Evolutionary conservation across 2,888 invertebrate species (phyloP).

Genomic region (Clivina fossor): DNA sequence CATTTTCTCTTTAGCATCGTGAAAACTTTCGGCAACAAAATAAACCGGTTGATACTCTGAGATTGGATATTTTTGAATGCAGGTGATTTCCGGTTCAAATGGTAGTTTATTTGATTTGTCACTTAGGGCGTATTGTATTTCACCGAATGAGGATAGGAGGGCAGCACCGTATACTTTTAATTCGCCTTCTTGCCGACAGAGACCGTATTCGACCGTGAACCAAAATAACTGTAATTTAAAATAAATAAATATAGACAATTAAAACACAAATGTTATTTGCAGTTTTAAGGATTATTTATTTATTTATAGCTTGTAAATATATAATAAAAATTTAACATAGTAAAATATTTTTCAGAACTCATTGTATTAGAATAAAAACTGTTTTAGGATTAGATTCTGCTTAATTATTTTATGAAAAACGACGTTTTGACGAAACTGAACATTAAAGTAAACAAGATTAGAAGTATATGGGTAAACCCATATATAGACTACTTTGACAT

Average conservation of each 20-base stretch:
- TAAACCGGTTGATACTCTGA: conserved; percentile 97
- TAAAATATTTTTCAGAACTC: no score
- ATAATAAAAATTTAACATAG: no score
- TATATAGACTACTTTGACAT: no score
- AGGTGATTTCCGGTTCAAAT: conserved; percentile 89
- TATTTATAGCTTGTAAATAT: no score
- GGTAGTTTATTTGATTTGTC: conserved; percentile 80
- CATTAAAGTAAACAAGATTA: no score
- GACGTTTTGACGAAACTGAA: no score
- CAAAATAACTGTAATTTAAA: conserved; percentile 82
- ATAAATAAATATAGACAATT: not conserved
- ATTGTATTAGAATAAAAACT: no score
- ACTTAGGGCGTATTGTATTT: conserved; percentile 90
- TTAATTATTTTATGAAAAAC: no score
- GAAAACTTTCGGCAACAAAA: conserved; percentile 94
- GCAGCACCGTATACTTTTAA: conserved; percentile 96
- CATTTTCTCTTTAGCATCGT: conserved; percentile 94
- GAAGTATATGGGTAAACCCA: no score
- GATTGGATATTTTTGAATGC: conserved; percentile 92
- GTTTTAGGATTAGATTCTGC: no score
- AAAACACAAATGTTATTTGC: no score
- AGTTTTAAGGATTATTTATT: not conserved
- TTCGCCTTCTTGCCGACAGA: conserved; percentile 89
- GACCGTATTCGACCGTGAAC: conserved; percentile 98
- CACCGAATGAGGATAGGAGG: conserved; percentile 93